These are phyloP conservation scores for Linepithema humile DNA, from an alignment of 1,140 invertebrate species.

Conservation along the genomic window DNA sequence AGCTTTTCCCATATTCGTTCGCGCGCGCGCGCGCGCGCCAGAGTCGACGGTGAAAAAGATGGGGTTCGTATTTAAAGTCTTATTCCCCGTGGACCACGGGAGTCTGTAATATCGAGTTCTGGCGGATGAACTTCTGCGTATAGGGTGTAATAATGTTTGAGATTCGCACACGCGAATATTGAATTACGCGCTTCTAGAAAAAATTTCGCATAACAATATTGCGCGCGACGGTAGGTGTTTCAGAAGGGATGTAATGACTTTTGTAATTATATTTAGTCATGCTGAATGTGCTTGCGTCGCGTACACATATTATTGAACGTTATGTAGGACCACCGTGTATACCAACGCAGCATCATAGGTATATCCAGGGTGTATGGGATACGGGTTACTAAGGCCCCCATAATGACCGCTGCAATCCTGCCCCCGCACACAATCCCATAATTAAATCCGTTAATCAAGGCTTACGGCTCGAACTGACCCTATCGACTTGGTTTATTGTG, in stretches of 20 bases:
- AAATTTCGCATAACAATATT: not conserved
- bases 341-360: constrained; percentile 46
- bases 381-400: constrained; percentile 74
- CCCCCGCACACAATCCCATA: constrained; percentile 77
- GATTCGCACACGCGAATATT: not conserved
- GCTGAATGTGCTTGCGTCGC: not conserved
- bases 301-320: constrained; percentile 42
- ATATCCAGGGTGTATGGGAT: constrained; percentile 64
- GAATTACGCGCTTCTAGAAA: not conserved
- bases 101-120: constrained; percentile 40
- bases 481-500: constrained; percentile 83
- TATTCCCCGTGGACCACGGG: constrained; percentile 68
- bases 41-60: not conserved
- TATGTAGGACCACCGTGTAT: constrained; percentile 57
- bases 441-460: constrained; percentile 82
- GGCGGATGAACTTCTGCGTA: constrained; percentile 42
- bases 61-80: constrained; percentile 70
- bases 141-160: constrained; percentile 53
- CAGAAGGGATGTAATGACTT: no score
- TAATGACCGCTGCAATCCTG: constrained; percentile 76
- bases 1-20: constrained; percentile 43
- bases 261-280: not conserved
- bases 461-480: constrained; percentile 81
- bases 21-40: not conserved
- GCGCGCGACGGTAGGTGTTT: no score